A percentile compares a stretch with the other conserved stretches of the same genome.
Evolutionary conservation across 2,888 invertebrate genomes (phyloP).

Genomic region (Apamea epomidion): DNA sequence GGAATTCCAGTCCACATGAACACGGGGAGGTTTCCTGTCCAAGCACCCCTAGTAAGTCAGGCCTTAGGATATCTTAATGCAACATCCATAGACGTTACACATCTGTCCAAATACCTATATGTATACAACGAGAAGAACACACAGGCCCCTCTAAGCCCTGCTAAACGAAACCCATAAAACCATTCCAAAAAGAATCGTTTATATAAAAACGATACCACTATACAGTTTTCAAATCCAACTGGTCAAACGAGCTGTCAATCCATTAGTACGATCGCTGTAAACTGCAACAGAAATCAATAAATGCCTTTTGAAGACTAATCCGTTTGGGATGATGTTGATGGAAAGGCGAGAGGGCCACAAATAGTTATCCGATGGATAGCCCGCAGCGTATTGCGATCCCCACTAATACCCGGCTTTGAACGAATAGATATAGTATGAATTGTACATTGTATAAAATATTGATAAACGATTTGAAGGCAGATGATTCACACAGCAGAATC

Average conservation of each 20-base stretch:
- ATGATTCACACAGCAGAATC: not conserved
- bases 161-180: not conserved
- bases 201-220: not conserved
- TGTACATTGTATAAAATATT: slow-evolving; percentile 40
- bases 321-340: slow-evolving; percentile 62
- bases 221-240: slow-evolving; percentile 26
- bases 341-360: slow-evolving; percentile 54
- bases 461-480: slow-evolving; percentile 24
- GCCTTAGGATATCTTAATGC: not conserved
- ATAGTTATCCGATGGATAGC: slow-evolving; percentile 52
- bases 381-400: slow-evolving; percentile 45
- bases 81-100: not conserved
- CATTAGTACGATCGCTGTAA: slow-evolving; percentile 22
- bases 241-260: slow-evolving; percentile 31
- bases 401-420: slow-evolving; percentile 48
- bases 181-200: not conserved
- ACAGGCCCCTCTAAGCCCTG: not conserved
- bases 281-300: slow-evolving; percentile 58
- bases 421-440: slow-evolving; percentile 6
- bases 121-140: not conserved
- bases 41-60: too few species aligned
- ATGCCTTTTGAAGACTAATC: slow-evolving; percentile 61
- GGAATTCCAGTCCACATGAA: too few species aligned
- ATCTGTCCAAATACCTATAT: too few species aligned
- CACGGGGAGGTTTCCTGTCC: too few species aligned